A percentile compares a stretch with the other conserved stretches of the same genome.
Conservation (phyloP, 2,113 vertebrate species). For the Rhegmatorhina hoffmannsi region DNA sequence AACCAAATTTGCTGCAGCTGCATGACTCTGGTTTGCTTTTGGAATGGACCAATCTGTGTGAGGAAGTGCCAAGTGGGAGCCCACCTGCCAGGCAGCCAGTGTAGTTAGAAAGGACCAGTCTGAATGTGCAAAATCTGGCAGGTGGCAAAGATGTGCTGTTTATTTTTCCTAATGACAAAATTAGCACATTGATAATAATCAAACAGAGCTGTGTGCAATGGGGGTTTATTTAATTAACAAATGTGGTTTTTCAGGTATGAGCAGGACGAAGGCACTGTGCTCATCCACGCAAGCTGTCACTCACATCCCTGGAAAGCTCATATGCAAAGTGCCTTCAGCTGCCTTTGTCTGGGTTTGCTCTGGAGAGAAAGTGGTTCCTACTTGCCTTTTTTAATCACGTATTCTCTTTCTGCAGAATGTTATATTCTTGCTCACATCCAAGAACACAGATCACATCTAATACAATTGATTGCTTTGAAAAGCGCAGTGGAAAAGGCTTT, state of each 20-base stretch:
- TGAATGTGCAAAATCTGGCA: constrained; percentile 28
- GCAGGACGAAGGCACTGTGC: not conserved
- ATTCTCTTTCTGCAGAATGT: not conserved
- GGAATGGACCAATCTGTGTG: not conserved
- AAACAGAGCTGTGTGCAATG: constrained; percentile 1
- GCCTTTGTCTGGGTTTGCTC: not conserved
- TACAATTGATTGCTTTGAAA: not conserved
- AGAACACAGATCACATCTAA: not conserved
- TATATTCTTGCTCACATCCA: not conserved
- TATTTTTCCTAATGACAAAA: constrained; percentile 58
- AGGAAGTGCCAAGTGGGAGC: not conserved
- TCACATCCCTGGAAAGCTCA: not conserved
- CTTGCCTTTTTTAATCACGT: not conserved
- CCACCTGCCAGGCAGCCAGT: constrained; percentile 37
- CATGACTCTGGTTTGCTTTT: not conserved
- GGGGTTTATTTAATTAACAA: constrained; percentile 53
- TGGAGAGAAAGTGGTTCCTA: not conserved
- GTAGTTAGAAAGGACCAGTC: not conserved
- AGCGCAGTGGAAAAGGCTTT: not conserved
- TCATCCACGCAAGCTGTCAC: not conserved
- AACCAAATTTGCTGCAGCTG: constrained; percentile 64
- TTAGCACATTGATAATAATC: constrained; percentile 34
- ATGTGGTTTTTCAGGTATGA: constrained; percentile 23
- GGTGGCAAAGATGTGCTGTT: not conserved
- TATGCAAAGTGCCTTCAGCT: not conserved